These are phyloP conservation scores for Ernsta delagoae DNA, from an alignment of 2,888 invertebrate species.

Conservation along the genomic window DNA sequence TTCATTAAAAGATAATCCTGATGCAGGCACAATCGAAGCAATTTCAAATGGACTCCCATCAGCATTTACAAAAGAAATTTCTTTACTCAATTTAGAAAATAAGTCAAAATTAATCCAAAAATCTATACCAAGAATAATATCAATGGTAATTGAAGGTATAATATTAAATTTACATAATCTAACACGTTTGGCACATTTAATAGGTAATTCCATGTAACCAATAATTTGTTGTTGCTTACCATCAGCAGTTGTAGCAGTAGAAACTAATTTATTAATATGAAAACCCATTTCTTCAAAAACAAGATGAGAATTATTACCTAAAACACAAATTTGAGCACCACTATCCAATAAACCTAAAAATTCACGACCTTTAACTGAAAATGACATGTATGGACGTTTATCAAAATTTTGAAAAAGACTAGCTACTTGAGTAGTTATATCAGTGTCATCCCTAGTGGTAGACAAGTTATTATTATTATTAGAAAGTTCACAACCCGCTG, in stretches of 20 bases:
- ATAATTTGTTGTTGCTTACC: slow-evolving; percentile 13
- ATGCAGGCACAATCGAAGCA: slow-evolving; percentile 10
- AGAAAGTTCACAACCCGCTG: not conserved
- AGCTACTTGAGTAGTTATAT: not conserved
- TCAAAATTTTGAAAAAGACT: slow-evolving; percentile 9
- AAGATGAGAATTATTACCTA: slow-evolving; percentile 8
- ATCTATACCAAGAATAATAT: slow-evolving; percentile 12
- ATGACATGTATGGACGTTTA: slow-evolving; percentile 8
- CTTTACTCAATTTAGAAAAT: slow-evolving; percentile 9
- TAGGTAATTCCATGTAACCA: slow-evolving; percentile 6
- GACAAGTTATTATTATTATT: not conserved
- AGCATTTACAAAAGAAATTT: slow-evolving; percentile 6
- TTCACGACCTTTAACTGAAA: slow-evolving; percentile 9
- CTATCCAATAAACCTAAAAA: slow-evolving; percentile 11
- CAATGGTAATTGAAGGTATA: slow-evolving; percentile 2
- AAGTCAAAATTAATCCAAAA: slow-evolving; percentile 8
- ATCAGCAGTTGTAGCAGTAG: slow-evolving; percentile 14
- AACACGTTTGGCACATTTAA: slow-evolving; percentile 8
- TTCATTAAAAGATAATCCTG: slow-evolving; percentile 6
- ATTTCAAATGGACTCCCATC: slow-evolving; percentile 4
- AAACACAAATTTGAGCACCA: slow-evolving; percentile 15
- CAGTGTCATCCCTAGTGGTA: not conserved
- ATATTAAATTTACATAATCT: slow-evolving; percentile 18
- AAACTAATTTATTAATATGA: slow-evolving; percentile 1
- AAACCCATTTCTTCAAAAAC: slow-evolving; percentile 12